Base-by-base conservation (phyloP, 2,113 vertebrate species). In the Tiliqua scincoides region DNA sequence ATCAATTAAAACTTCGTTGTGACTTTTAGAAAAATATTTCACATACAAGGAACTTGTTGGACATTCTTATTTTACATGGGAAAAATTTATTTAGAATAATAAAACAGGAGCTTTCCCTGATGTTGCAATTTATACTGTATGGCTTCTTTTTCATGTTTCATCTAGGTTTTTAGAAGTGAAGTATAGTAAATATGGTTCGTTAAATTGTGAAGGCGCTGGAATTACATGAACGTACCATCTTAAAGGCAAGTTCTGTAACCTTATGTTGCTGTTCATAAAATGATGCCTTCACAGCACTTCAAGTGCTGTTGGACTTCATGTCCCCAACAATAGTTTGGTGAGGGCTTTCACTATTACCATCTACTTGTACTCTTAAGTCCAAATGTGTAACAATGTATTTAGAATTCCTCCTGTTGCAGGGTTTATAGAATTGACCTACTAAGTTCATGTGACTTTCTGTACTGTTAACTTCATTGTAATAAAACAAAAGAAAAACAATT, bases 161-260 rank as follows among this genome's bases (percentile, higher is more conserved):
- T 97, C 98, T 98, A 98, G 98, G 98, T 99, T 99, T 98, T 98
- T 99, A 98, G 97, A 98, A 97, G 97, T 99, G 97, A 98, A 97
- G 97, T 99, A 97, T 99, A 98, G 98, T 99, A 98, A 99, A 97
- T 98, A 96, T 98, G 98, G 97, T 99, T 98, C 97, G 97, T 98
- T 97, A 97, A 98, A 98, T 98, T 98, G 98, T 99, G 98, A 99
- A 98, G 98, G 98, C 97, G 97, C 98, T 98, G 98, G 98, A 99
- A 97, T 98, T 98, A 97, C 98, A 98, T 98, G 98, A 98, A 96
- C 97, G 96, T 98, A 97, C 97, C 98, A 97, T 93, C 98, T 96
- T 98, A 97, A 98, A 99, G 98, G 98, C 98, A 99, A 99, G 98
- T 99, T 98, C 97, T 97, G 98, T 98, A 97, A 97, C 96, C 92